Conservation (phyloP, 2,113 vertebrate genomes). For the Eptesicus fuscus region DNA sequence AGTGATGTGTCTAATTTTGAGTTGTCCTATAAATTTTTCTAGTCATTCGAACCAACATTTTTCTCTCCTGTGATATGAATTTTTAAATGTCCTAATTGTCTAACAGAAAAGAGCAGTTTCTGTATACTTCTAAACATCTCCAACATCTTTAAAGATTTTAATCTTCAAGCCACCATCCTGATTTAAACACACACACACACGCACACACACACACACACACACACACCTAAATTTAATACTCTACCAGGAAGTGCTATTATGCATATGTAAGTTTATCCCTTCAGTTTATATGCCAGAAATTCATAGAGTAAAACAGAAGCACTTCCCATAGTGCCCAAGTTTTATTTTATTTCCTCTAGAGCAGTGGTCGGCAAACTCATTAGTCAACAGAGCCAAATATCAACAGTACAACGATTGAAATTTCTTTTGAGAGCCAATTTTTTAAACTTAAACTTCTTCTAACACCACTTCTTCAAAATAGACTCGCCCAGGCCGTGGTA, state of each 20-base stretch:
- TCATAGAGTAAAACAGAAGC: background rate
- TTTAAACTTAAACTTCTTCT: no score
- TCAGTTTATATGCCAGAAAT: background rate
- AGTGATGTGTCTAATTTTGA: background rate
- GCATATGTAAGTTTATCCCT: background rate
- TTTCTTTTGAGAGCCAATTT: no score
- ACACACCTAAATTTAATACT: background rate
- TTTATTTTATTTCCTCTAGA: background rate
- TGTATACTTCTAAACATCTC: background rate
- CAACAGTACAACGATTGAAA: no score
- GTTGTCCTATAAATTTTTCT: background rate
- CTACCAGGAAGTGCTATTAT: background rate
- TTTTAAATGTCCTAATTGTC: slow-evolving; percentile 41
- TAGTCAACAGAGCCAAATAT: no score
- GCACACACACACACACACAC: background rate
- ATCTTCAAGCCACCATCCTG: background rate
- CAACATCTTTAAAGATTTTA: background rate
- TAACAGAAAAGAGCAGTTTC: background rate
- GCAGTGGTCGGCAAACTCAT: no score
- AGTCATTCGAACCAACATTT: background rate
- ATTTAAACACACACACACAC: background rate
- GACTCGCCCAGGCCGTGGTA: no score
- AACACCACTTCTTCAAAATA: no score
- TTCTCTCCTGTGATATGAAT: background rate
- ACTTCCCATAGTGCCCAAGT: background rate